Evolutionary conservation across 2,888 invertebrate genomes (phyloP), one percentile per base, ranked within the genome.

Genomic region (Spisula subtruncata): DNA sequence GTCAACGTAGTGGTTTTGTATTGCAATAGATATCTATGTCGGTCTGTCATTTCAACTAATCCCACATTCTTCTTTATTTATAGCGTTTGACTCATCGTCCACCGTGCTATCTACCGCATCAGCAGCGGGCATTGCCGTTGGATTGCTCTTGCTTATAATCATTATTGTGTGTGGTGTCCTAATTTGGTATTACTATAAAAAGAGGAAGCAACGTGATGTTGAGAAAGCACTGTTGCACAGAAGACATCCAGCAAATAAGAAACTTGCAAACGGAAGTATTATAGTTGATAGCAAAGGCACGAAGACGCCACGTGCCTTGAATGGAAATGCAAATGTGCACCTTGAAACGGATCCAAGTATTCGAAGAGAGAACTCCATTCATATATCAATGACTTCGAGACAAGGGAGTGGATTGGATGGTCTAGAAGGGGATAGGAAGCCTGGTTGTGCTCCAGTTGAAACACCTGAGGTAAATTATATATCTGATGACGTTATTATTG

Each of bases 391-490:
- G 85, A 86, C 86, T 29, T 92, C 92, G 5, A 87, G 92, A 54
- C 91, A 90, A 18, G 90, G 87, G 20, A 89, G 90, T 81, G 91
- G 90, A 16, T 41, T 89, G n/a, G 88, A 81, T 0, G 87, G 86
- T 6, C 60, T 89, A 6, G 90, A 90, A 29, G 79, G 82, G 12
- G 86, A 87, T 14, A 83, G 84, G 29, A 85, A 79, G 32, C 46
- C 32, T 35, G 90, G 89, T 25, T 87, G 85, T 32, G 92, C 90
- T 18, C 92, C 92, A 32, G 90, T 92, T 35, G 92, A 92, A 66
- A 91, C 91, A 80, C 92, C 92, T 35, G 91, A 91, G 56, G 92
- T 92, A 92, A 88, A 81, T 81, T 85, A 90, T 75, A n/a, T 88
- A 48, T 75, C 85, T 82, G 89, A 88, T 87, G 89, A 89, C 60